Percentiles rank a stretch among this genome's conserved stretches.
Conservation (phyloP, 2,113 vertebrate species). For the Solenodon paradoxus region DNA sequence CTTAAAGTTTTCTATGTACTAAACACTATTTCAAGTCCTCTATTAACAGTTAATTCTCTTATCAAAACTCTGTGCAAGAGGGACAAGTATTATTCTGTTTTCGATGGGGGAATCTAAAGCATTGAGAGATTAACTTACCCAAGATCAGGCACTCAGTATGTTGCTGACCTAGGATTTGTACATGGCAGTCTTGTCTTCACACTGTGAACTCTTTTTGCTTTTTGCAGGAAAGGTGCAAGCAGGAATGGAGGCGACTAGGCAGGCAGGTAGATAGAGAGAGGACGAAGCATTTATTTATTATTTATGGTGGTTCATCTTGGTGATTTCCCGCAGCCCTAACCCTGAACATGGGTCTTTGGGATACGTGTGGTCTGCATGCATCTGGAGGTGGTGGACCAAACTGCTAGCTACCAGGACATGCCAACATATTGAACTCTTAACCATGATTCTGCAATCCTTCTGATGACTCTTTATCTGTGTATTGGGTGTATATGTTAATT, state of each 20-base stretch:
- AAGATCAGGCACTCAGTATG: neutral
- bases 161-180: neutral
- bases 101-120: neutral
- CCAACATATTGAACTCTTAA: no score
- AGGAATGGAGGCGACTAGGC: no score
- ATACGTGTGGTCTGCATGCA: no score
- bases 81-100: neutral
- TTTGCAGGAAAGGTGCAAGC: no score
- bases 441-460: neutral
- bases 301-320: no score
- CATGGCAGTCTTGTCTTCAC: neutral
- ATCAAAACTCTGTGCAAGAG: neutral
- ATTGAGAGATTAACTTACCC: neutral
- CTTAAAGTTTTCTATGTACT: constrained; percentile 35
- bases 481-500: neutral
- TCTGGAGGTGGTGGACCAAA: no score
- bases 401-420: no score
- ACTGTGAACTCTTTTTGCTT: neutral
- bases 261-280: no score
- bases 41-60: constrained; percentile 36
- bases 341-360: no score
- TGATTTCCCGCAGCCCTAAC: no score
- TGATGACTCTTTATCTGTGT: neutral
- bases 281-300: no score
- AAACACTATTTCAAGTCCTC: neutral